These are phyloP conservation scores for Muschampia plurimacula DNA, from an alignment of 2,888 invertebrate genomes.

Conservation along the genomic window DNA sequence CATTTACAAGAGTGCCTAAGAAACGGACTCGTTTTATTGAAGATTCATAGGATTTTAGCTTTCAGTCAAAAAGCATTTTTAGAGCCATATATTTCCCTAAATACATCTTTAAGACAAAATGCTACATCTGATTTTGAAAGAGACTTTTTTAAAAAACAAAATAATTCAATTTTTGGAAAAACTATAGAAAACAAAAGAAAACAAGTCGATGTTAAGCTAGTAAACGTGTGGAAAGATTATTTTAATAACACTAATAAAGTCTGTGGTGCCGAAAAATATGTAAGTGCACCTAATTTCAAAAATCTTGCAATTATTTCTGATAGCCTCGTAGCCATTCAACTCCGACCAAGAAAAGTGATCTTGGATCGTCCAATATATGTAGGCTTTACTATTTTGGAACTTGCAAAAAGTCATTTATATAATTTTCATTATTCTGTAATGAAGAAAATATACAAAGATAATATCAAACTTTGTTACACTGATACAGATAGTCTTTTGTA, in stretches of 20 bases:
- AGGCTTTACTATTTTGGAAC: conserved; percentile 33
- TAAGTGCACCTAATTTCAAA: background rate
- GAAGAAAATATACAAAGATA: conserved; percentile 28
- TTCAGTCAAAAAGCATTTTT: conserved; percentile 3
- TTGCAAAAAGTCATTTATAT: conserved; percentile 29
- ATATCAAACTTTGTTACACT: conserved; percentile 39
- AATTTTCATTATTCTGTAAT: conserved; percentile 26
- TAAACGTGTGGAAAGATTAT: conserved; percentile 17
- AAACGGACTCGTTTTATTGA: conserved; percentile 9
- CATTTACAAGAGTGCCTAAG: conserved; percentile 12
- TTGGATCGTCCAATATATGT: conserved; percentile 30
- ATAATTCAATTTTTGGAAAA: too few relatives aligned
- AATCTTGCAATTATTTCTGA: background rate
- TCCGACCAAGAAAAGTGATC: background rate
- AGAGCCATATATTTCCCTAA: conserved; percentile 8
- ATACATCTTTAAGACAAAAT: conserved; percentile 5
- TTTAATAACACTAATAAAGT: conserved; percentile 20
- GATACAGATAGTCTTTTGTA: conserved; percentile 43
- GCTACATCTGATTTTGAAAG: conserved; percentile 44
- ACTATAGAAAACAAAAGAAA: too few relatives aligned
- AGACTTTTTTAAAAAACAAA: conserved; percentile 38
- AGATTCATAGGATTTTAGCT: conserved; percentile 9
- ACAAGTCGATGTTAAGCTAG: background rate
- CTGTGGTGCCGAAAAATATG: conserved; percentile 16
- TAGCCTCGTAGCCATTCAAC: background rate